Percentiles rank a stretch among this genome's conserved stretches.
phyloP scores from a whole-genome alignment of 2,888 invertebrate genomes.

The Parnassius glacialis region DNA sequence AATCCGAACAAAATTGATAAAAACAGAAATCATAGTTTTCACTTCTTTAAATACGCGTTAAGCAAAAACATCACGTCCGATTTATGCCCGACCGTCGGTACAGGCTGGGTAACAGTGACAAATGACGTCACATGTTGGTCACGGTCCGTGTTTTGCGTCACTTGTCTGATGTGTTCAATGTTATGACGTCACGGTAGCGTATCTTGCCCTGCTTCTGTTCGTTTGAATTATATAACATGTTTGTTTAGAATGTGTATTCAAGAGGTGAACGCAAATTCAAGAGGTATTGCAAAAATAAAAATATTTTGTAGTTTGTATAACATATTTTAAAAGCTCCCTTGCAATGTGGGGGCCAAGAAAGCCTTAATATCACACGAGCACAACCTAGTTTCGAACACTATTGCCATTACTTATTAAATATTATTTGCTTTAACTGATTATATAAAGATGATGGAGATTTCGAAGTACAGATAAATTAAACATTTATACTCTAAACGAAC shows the following conservation, averaged over 20 bases:
- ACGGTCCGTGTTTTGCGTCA: slow-evolving; percentile 45
- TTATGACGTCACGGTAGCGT: slow-evolving; percentile 43
- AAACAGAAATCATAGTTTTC: slow-evolving; percentile 17
- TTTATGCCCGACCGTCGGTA: slow-evolving; percentile 53
- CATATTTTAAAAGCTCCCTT: no score
- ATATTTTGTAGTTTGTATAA: slow-evolving; percentile 5
- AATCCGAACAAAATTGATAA: no score
- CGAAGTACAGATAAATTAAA: no score
- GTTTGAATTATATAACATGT: slow-evolving; percentile 61
- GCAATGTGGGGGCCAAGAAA: no score
- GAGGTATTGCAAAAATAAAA: slow-evolving; percentile 30
- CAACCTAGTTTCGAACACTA: no score
- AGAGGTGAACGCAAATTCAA: slow-evolving; percentile 47
- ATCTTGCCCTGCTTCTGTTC: slow-evolving; percentile 44
- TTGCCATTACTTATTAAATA: no score
- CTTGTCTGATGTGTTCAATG: slow-evolving; percentile 38
- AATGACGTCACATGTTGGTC: slow-evolving; percentile 63
- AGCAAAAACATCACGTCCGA: slow-evolving; percentile 45
- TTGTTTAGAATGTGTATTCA: slow-evolving; percentile 48
- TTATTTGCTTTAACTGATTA: no score
- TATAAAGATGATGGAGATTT: no score
- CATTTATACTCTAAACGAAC: no score
- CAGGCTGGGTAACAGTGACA: slow-evolving; percentile 60
- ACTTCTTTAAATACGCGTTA: slow-evolving; percentile 28
- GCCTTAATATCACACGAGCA: no score